These are phyloP conservation scores for Ochropleura leucogaster DNA, from an alignment of 2,888 invertebrate species.

Conservation along the genomic window DNA sequence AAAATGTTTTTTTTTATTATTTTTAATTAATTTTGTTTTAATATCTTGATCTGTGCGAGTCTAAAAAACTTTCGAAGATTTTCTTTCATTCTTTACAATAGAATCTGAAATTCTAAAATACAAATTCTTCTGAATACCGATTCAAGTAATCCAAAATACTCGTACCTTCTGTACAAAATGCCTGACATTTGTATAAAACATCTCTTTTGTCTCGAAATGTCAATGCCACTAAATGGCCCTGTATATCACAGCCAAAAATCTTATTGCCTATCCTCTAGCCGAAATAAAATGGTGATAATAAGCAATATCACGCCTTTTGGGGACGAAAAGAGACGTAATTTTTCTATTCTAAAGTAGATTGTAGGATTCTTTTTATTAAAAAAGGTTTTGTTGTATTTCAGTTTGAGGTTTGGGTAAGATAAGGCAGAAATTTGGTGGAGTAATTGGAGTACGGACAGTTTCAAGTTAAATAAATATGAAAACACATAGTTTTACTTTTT, in stretches of 20 bases:
- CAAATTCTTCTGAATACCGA: slow-evolving; percentile 25
- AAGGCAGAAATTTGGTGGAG: slow-evolving; percentile 5
- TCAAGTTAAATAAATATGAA: background rate
- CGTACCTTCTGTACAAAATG: slow-evolving; percentile 32
- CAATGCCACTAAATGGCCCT: slow-evolving; percentile 57
- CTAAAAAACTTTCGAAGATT: no score
- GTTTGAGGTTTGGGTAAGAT: slow-evolving; percentile 8
- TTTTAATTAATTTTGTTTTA: no score
- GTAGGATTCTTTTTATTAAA: slow-evolving; percentile 27
- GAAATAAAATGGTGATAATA: slow-evolving; percentile 51
- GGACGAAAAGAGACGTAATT: slow-evolving; percentile 32
- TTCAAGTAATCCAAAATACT: slow-evolving; percentile 27
- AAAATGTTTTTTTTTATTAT: no score
- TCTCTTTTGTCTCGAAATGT: slow-evolving; percentile 55
- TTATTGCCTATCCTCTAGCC: slow-evolving; percentile 35
- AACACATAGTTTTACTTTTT: background rate
- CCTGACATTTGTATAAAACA: slow-evolving; percentile 52
- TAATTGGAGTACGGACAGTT: slow-evolving; percentile 2
- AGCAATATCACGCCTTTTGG: slow-evolving; percentile 19
- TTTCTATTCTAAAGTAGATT: slow-evolving; percentile 45
- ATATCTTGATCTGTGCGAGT: no score
- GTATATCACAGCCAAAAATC: slow-evolving; percentile 45
- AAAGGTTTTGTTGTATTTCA: slow-evolving; percentile 26
- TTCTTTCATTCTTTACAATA: no score
- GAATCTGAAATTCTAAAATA: slow-evolving; percentile 31